Evolutionary conservation across 2,888 invertebrate genomes (phyloP).

Genomic region (Apocheima hispidaria): DNA sequence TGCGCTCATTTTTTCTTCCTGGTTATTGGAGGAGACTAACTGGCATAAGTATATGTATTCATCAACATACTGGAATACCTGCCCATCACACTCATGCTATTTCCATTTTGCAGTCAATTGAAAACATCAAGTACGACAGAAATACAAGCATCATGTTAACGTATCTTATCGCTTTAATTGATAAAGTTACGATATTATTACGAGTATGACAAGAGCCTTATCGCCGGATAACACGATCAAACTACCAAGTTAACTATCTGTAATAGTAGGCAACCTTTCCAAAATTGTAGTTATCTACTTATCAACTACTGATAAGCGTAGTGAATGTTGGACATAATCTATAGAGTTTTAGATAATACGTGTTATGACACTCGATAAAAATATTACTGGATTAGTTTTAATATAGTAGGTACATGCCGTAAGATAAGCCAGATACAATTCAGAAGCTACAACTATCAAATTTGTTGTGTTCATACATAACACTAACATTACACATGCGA

Average conservation of each 20-base stretch:
- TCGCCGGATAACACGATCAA: slow-evolving; percentile 49
- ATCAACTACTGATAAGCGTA: slow-evolving; percentile 27
- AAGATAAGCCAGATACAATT: slow-evolving; percentile 12
- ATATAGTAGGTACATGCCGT: neutral
- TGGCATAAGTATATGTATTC: no score
- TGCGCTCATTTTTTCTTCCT: no score
- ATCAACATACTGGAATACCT: no score
- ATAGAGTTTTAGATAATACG: slow-evolving; percentile 30
- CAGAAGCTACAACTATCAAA: no score
- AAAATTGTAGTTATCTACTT: slow-evolving; percentile 47
- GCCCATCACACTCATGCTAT: no score
- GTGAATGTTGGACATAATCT: slow-evolving; percentile 32
- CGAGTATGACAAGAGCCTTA: slow-evolving; percentile 47
- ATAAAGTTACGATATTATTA: slow-evolving; percentile 54
- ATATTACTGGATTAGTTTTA: slow-evolving; percentile 24
- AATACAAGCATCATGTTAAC: slow-evolving; percentile 33
- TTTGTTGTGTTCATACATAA: no score
- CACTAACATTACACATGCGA: no score
- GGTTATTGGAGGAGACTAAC: no score
- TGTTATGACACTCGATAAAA: slow-evolving; percentile 29
- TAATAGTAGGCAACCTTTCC: slow-evolving; percentile 47
- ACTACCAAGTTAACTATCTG: slow-evolving; percentile 51
- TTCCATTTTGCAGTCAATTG: neutral
- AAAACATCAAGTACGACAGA: neutral
- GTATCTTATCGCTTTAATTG: slow-evolving; percentile 52